A percentile compares a stretch with the other conserved stretches of the same genome.
phyloP scores from a whole-genome alignment of 2,113 vertebrate species.

The Haemorhous mexicanus region DNA sequence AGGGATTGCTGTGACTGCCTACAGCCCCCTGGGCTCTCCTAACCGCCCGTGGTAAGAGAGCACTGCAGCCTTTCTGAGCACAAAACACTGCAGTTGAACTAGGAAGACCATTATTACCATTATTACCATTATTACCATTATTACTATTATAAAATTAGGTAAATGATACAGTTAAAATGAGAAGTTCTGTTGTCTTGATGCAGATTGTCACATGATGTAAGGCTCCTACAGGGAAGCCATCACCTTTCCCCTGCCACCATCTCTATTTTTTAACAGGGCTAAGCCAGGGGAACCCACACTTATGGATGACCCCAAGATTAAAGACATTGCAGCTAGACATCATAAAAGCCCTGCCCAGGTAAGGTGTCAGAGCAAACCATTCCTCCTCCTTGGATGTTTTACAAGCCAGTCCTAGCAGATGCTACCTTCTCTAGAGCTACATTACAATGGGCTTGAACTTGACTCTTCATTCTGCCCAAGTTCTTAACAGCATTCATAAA shows the following conservation, averaged over 20 bases:
- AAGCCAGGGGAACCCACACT: constrained; percentile 73
- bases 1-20: constrained; percentile 80
- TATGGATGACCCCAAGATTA: constrained; percentile 76
- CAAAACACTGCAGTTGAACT: background rate
- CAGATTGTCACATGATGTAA: background rate
- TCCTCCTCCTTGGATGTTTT: background rate
- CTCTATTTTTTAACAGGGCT: constrained; percentile 62
- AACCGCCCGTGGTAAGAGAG: constrained; percentile 79
- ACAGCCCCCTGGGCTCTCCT: constrained; percentile 87
- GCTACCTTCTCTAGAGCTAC: background rate
- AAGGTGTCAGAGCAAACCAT: background rate
- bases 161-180: background rate
- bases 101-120: background rate
- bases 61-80: background rate
- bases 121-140: background rate
- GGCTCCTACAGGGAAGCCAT: background rate
- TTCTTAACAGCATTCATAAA: background rate
- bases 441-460: too few species aligned
- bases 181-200: background rate
- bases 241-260: background rate
- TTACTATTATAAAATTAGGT: background rate
- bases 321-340: constrained; percentile 74
- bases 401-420: background rate
- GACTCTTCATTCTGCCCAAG: background rate
- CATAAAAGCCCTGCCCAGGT: constrained; percentile 85